phyloP scores from a whole-genome alignment of 2,888 invertebrate genomes.

The Globia sparganii region DNA sequence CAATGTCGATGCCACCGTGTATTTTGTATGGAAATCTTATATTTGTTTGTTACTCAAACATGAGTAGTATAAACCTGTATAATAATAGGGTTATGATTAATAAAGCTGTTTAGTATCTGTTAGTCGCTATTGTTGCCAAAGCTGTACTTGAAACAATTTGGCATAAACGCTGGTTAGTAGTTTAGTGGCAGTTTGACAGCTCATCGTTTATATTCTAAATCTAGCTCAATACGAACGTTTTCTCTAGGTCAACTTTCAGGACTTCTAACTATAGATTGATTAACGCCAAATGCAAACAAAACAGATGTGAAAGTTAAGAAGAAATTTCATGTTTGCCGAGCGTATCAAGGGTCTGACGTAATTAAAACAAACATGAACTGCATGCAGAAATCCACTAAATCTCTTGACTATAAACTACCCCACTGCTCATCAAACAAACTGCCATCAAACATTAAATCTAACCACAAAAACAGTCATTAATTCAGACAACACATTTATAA shows the following conservation, averaged over 20 bases:
- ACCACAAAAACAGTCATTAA: conserved; percentile 52
- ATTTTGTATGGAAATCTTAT: not conserved
- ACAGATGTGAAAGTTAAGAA: not conserved
- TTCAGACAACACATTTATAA: conserved; percentile 45
- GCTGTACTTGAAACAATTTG: conserved; percentile 49
- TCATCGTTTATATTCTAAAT: conserved; percentile 46
- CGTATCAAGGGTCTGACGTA: not conserved
- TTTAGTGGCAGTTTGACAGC: conserved; percentile 55
- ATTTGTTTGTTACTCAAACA: conserved; percentile 1
- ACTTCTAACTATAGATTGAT: not conserved
- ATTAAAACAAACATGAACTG: conserved; percentile 39
- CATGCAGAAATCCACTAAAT: conserved; percentile 12
- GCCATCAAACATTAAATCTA: conserved; percentile 37
- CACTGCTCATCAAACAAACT: conserved; percentile 18
- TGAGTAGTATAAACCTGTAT: not conserved
- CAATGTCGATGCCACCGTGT: too few species aligned
- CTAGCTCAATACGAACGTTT: conserved; percentile 51
- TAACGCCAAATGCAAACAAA: not conserved
- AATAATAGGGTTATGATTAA: conserved; percentile 12
- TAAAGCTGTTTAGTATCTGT: conserved; percentile 23
- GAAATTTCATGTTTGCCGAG: not conserved
- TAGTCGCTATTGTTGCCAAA: conserved; percentile 38
- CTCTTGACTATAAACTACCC: conserved; percentile 33
- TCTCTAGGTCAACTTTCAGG: conserved; percentile 37
- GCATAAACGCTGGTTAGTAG: conserved; percentile 53